Evolutionary conservation across 2,888 invertebrate genomes (phyloP), one percentile per base, ranked within the genome.

Genomic region (Agonopterix arenella): DNA sequence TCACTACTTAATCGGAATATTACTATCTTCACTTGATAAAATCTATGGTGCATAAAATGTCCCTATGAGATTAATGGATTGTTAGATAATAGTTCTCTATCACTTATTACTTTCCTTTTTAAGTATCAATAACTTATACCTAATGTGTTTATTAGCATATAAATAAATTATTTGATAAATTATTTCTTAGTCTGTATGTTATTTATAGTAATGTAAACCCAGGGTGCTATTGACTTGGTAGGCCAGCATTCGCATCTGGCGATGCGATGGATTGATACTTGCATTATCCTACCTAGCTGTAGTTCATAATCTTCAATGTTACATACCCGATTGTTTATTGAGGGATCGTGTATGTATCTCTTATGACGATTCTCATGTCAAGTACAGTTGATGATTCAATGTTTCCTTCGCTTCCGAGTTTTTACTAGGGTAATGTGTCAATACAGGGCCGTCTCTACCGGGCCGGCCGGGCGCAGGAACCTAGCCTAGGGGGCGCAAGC

Each of bases 11-110:
- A 28, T 28, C 28, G 5, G 28, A 28, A 5, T 28, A 28, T 5
- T 28, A 18, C 28, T 28, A 28, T 28, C 28, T 28, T 28, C 28
- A 28, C 67, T 45, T 64, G 64, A 59, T 70, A 68, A 61, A 66
- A 67, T 65, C 66, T 76, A 76, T 82, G 83, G 78, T 84, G 79
- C 83, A 77, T 43, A 70, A 64, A 71, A 71, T 76, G 66, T 77
- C 69, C 69, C 66, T 76, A 16, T 63, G 64, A 71, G 61, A 68
- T 74, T 68, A 69, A 70, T 65, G 67, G 68, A 76, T 72, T 76
- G 68, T 76, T 79, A 69, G 63, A 11, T 66, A 61, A 60, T 68
- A 64, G 61, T 61, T 62, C 56, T 64, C 61, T 61, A 51, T 57
- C 62, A 28, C 28, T 28, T 28, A 28, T 28, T 28, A 59, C 5